Base-by-base conservation (phyloP, 2,888 invertebrate genomes). In the Pristionchus exspectatus region DNA sequence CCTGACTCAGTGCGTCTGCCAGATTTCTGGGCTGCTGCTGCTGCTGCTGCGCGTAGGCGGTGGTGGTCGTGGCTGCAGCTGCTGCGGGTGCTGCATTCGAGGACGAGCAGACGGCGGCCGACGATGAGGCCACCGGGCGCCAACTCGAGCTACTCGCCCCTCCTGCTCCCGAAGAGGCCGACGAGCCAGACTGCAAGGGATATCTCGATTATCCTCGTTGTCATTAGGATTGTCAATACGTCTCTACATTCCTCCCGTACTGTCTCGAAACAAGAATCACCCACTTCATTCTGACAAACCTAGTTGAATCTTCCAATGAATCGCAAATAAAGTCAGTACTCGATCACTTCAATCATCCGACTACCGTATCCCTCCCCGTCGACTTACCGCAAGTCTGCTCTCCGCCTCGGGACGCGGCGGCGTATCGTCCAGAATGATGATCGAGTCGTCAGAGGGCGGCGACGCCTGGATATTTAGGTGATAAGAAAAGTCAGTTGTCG, bases 391-490 rank as follows among this genome's bases (percentile, higher is more conserved):
- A 30, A 50, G 7, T 24, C 33, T 85, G 59, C 24, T 9, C 59
- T 12, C n/a, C 10, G 63, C n/a, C 56, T 54, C 84, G 33, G 38
- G 59, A 33, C 87, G 72, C 24, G 87, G 87, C 3, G 87, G 87
- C 24, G 87, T 74, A 56, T 88, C 87, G 24, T 88, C 87, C 81
- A 88, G 87, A 10, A 72, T 18, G 56, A 88, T 88, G 87, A 88
- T 88, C 54, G 87, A 88, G 56, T 88, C 74, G 33, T 88, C 87
- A 4, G 30, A 30, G 14, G 84, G 59, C 21, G 84, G 50, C 7
- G 84, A 59, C 18, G 84, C 59, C 54, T 24, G 56, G 21, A 24
- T 16, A 21, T 54, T 12, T 3, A 18, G 24, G n/a, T 63, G 21
- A 38, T 27, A 54, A 56, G 24, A 59, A 84, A 54, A 54, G 83